A percentile compares a stretch with the other conserved stretches of the same genome.
Conservation (phyloP, 2,888 invertebrate genomes). For the Tuta absoluta region DNA sequence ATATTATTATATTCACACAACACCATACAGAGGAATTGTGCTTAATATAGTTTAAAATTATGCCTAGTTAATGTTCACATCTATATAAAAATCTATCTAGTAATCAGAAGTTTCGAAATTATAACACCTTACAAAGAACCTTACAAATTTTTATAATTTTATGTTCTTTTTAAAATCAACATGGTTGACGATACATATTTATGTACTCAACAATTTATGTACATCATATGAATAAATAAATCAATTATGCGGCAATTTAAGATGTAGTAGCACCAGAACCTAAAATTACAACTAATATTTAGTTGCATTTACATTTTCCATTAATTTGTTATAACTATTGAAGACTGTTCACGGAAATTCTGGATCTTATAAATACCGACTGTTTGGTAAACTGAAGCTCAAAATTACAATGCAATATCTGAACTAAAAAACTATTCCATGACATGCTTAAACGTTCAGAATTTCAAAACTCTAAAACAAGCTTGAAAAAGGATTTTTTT, state of each 20-base stretch:
- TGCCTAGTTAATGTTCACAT: slow-evolving; percentile 12
- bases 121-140: background rate
- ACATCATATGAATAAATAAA: too few species aligned
- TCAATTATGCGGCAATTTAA: background rate
- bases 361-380: background rate
- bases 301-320: background rate
- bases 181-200: background rate
- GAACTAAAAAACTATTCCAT: background rate
- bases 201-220: background rate
- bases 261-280: slow-evolving; percentile 8
- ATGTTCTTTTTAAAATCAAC: background rate
- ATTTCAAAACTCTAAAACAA: too few species aligned
- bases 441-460: background rate
- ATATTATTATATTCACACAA: slow-evolving; percentile 28
- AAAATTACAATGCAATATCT: background rate
- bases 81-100: slow-evolving; percentile 29
- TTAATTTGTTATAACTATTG: background rate
- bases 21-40: slow-evolving; percentile 38
- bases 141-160: background rate
- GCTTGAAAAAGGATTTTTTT: too few species aligned
- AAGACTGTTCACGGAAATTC: background rate
- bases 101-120: slow-evolving; percentile 14
- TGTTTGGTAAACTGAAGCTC: background rate
- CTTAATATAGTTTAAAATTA: slow-evolving; percentile 30
- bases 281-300: background rate